Evolutionary conservation across 2,888 invertebrate species (phyloP).

Genomic region (Nephrocerus scutellatus): DNA sequence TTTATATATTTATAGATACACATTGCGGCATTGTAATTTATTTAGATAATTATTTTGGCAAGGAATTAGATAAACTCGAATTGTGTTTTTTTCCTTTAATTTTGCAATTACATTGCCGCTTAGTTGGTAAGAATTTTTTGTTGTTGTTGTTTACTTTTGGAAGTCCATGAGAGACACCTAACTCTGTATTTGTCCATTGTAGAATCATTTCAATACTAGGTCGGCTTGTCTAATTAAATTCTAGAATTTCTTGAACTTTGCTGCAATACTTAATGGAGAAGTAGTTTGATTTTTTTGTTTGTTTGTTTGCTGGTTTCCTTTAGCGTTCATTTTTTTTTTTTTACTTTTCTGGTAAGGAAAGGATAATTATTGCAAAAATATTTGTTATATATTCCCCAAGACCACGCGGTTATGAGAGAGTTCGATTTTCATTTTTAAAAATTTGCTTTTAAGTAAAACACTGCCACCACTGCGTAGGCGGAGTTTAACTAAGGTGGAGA

Average conservation of each 20-base stretch:
- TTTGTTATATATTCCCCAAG: constrained; percentile 29
- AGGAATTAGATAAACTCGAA: too few species aligned
- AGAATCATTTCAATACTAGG: constrained; percentile 38
- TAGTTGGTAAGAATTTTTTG: too few species aligned
- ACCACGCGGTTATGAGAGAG: constrained; percentile 37
- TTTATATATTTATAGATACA: too few species aligned
- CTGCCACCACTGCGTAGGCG: constrained; percentile 47
- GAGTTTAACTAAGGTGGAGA: constrained; percentile 22
- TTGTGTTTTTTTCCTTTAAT: too few species aligned
- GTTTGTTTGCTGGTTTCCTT: too few species aligned
- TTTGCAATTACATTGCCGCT: too few species aligned
- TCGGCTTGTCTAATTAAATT: constrained; percentile 42
- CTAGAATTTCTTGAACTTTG: constrained; percentile 47
- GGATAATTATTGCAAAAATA: constrained; percentile 6
- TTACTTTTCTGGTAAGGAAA: neutral
- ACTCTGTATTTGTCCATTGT: constrained; percentile 39
- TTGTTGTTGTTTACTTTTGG: too few species aligned
- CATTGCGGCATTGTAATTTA: too few species aligned
- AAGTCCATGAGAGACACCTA: too few species aligned
- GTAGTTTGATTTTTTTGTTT: constrained; percentile 22
- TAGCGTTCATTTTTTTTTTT: too few species aligned
- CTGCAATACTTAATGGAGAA: constrained; percentile 46
- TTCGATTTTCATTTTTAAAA: constrained; percentile 14
- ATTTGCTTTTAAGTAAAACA: constrained; percentile 45
- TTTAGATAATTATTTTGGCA: too few species aligned